Percentiles rank a stretch among this genome's conserved stretches.
These are phyloP conservation scores for Lepidocyrtinus sp. DNA, from an alignment of 2,888 invertebrate genomes.

Conservation along the genomic window DNA sequence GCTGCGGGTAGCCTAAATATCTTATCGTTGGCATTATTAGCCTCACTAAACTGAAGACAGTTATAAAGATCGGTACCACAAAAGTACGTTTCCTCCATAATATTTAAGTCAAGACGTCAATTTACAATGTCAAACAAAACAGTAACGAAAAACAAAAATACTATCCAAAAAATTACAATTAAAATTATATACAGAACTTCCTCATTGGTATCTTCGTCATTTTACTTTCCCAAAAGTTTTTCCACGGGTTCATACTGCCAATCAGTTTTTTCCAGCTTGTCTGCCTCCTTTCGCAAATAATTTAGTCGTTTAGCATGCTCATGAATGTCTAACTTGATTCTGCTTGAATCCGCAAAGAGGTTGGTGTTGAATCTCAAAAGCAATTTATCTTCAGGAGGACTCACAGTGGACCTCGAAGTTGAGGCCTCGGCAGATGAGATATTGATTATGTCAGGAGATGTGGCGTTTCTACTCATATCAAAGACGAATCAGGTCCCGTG, in stretches of 20 bases:
- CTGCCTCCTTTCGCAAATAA: slow-evolving; percentile 65
- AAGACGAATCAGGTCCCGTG: too few species aligned
- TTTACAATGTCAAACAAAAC: background rate
- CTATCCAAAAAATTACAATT: background rate
- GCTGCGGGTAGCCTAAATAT: background rate
- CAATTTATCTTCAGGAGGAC: slow-evolving; percentile 62
- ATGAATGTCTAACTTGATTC: slow-evolving; percentile 56
- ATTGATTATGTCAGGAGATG: slow-evolving; percentile 48
- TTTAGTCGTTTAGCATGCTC: slow-evolving; percentile 66
- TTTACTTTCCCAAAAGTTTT: slow-evolving; percentile 67
- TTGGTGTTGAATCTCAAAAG: slow-evolving; percentile 58
- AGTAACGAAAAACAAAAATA: background rate
- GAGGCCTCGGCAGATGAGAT: slow-evolving; percentile 39
- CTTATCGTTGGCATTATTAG: background rate
- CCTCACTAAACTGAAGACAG: slow-evolving; percentile 37
- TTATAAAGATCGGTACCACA: slow-evolving; percentile 61
- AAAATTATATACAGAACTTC: too few species aligned
- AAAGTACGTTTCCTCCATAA: slow-evolving; percentile 43
- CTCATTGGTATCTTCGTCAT: too few species aligned
- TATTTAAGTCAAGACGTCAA: background rate
- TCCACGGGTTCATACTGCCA: slow-evolving; percentile 69
- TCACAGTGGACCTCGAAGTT: slow-evolving; percentile 21
- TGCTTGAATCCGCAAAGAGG: slow-evolving; percentile 61
- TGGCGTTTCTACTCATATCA: slow-evolving; percentile 50
- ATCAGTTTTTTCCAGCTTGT: slow-evolving; percentile 67